A percentile compares a stretch with the other conserved stretches of the same genome.
These are phyloP conservation scores for Drosophila neocordata DNA, from an alignment of 1,140 invertebrate species.

Conservation along the genomic window DNA sequence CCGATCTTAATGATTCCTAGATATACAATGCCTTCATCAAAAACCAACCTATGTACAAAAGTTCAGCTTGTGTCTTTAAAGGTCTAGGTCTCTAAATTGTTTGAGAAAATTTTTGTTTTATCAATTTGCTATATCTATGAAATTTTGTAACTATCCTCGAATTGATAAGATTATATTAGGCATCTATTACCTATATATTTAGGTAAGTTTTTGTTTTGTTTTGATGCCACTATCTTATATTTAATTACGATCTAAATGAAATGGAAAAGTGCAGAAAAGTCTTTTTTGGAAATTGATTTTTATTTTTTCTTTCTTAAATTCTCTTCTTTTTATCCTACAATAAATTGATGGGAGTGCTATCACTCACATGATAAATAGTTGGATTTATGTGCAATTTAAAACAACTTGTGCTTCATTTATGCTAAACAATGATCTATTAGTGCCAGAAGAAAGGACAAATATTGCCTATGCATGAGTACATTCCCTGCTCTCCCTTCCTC, in stretches of 20 bases:
- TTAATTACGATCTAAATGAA: background rate
- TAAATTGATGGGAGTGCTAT: background rate
- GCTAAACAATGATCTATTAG: background rate
- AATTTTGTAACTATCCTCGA: background rate
- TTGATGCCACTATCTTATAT: background rate
- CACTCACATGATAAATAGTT: background rate
- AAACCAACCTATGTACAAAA: too few species aligned
- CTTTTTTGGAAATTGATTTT: background rate
- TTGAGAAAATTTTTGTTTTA: background rate
- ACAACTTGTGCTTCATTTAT: background rate
- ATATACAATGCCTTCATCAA: too few species aligned
- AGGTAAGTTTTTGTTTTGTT: background rate
- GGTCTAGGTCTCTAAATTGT: too few species aligned
- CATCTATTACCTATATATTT: background rate
- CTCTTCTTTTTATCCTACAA: too few species aligned
- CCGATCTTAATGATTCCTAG: too few species aligned
- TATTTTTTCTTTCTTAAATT: too few species aligned
- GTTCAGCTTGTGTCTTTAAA: too few species aligned
- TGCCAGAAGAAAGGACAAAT: background rate
- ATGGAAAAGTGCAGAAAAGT: background rate
- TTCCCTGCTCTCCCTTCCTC: background rate
- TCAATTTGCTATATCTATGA: background rate
- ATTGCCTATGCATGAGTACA: background rate
- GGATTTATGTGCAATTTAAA: slow-evolving; percentile 1
- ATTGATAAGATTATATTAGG: background rate